Evolutionary conservation across 1,140 invertebrate species (phyloP).

Genomic region (Anastrepha ludens): DNA sequence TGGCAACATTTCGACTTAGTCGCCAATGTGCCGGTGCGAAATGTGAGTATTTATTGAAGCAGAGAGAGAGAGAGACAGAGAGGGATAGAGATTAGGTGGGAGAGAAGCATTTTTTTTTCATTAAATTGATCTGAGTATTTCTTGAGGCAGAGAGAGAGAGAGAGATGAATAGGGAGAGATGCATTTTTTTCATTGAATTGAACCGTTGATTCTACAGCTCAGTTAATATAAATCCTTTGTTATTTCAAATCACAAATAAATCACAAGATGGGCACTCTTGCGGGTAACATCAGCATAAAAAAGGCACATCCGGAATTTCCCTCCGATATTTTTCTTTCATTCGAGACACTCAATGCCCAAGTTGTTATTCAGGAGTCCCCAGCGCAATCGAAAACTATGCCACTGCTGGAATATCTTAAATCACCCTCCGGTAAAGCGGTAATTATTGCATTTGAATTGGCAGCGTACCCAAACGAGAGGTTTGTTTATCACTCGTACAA

Average conservation of each 20-base stretch:
- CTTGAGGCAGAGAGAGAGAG: too few relatives aligned
- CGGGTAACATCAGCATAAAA: slow-evolving; percentile 88
- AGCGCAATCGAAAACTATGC: slow-evolving; percentile 61
- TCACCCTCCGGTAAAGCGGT: slow-evolving; percentile 59
- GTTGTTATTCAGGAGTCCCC: slow-evolving; percentile 58
- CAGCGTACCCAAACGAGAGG: slow-evolving; percentile 64
- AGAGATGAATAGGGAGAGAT: too few relatives aligned
- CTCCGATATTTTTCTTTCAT: slow-evolving; percentile 84
- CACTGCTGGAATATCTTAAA: slow-evolving; percentile 62
- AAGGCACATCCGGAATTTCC: slow-evolving; percentile 82
- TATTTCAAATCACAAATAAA: too few relatives aligned
- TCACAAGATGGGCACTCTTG: slow-evolving; percentile 79
- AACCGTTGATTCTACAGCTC: too few relatives aligned
- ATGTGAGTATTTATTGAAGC: slow-evolving; percentile 73
- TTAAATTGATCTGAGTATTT: too few relatives aligned
- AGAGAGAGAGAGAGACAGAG: too few relatives aligned
- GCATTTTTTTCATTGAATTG: too few relatives aligned
- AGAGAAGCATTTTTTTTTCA: too few relatives aligned
- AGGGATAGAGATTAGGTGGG: too few relatives aligned
- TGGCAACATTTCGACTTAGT: slow-evolving; percentile 80
- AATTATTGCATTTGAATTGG: slow-evolving; percentile 64
- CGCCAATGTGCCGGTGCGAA: slow-evolving; percentile 83
- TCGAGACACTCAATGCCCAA: slow-evolving; percentile 81
- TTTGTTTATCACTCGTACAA: slow-evolving; percentile 74
- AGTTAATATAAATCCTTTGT: not conserved